These are phyloP conservation scores for human DNA, from an alignment of 2,113 vertebrate species.

Conservation along the genomic window DNA sequence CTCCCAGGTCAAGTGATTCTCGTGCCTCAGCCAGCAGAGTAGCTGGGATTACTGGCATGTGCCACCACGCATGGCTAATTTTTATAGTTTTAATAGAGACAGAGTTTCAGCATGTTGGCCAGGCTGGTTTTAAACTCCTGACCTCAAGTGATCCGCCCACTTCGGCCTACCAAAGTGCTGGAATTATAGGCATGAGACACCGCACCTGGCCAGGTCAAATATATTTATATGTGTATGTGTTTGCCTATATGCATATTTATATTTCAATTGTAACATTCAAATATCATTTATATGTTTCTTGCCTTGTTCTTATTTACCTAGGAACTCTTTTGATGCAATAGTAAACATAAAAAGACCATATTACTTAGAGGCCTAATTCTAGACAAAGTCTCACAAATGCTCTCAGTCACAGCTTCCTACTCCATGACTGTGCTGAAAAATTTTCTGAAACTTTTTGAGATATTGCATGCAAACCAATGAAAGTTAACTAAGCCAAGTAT, in stretches of 20 bases:
- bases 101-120: no score
- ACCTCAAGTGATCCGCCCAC: no score
- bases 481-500: not conserved
- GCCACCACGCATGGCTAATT: no score
- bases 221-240: not conserved
- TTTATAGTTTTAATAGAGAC: no score
- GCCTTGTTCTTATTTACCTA: not conserved
- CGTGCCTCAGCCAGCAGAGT: no score
- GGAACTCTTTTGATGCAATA: not conserved
- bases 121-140: no score
- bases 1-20: no score
- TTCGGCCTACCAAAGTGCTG: no score
- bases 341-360: not conserved
- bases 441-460: not conserved
- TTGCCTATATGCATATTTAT: not conserved
- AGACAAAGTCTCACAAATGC: not conserved
- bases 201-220: not conserved
- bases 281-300: not conserved
- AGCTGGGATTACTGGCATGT: no score
- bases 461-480: not conserved
- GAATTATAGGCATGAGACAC: no score
- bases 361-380: not conserved
- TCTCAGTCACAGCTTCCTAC: not conserved
- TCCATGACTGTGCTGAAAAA: not conserved
- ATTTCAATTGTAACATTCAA: not conserved